Evolutionary conservation across 2,797 vertebrate species (phyloP).

Genomic region (Falco cherrug): DNA sequence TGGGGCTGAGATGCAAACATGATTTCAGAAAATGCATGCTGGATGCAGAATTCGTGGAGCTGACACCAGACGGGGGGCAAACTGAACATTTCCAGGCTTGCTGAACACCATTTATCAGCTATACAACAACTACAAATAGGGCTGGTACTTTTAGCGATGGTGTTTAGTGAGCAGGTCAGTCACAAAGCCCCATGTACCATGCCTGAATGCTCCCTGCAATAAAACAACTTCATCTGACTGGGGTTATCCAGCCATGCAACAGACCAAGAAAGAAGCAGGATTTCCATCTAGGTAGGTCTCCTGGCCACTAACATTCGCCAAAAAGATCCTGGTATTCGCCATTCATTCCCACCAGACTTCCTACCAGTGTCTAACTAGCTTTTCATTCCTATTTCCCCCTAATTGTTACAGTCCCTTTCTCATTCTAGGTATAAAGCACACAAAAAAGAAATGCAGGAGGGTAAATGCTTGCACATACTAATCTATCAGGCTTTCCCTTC

Average conservation of each 20-base stretch:
- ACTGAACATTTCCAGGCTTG: background rate
- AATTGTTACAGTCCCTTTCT: background rate
- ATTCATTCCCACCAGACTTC: background rate
- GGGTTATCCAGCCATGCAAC: background rate
- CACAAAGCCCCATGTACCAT: background rate
- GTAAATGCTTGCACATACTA: background rate
- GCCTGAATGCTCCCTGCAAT: rapidly evolving
- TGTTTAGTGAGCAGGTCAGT: background rate
- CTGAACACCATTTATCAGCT: background rate
- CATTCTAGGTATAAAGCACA: background rate
- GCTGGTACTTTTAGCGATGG: background rate
- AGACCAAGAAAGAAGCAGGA: background rate
- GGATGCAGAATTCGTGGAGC: background rate
- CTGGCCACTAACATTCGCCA: background rate
- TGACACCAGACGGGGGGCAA: background rate
- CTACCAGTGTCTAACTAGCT: background rate
- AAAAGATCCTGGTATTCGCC: background rate
- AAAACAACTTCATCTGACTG: rapidly evolving
- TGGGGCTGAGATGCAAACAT: background rate
- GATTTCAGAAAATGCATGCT: background rate
- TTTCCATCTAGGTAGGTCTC: background rate
- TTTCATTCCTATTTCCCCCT: background rate
- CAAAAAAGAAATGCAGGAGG: background rate
- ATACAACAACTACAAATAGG: background rate
- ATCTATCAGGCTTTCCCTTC: background rate